Evolutionary conservation across 2,113 vertebrate genomes (phyloP).

Genomic region (Sylvietta virens): DNA sequence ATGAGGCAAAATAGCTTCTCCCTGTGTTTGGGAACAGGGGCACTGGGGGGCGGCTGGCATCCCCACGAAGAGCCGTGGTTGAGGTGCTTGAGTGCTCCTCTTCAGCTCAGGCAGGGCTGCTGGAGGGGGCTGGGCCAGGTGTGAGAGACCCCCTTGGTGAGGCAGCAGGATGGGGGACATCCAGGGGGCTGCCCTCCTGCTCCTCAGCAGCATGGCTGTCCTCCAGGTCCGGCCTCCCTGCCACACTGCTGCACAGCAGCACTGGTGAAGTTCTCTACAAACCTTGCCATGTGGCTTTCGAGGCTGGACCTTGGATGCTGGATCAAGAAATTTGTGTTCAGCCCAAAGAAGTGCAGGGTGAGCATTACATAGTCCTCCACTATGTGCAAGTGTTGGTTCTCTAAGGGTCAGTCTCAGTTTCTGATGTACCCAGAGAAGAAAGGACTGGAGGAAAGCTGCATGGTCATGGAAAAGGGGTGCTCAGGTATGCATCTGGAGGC

Average conservation of each 20-base stretch:
- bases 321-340: neutral
- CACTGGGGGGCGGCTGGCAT: neutral
- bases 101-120: neutral
- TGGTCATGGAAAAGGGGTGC: accelerated
- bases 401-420: neutral
- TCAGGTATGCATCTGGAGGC: neutral
- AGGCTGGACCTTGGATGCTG: neutral
- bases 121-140: too few relatives aligned
- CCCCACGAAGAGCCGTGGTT: neutral
- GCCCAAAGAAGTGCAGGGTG: neutral
- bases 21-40: accelerated
- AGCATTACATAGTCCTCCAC: neutral
- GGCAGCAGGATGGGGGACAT: neutral
- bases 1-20: neutral
- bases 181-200: accelerated
- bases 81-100: neutral
- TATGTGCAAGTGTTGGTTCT: neutral
- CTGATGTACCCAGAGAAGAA: neutral
- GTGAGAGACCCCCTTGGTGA: neutral
- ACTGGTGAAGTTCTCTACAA: accelerated
- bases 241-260: too few relatives aligned
- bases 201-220: accelerated
- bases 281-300: accelerated
- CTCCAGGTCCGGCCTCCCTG: accelerated
- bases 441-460: neutral